A percentile compares a stretch with the other conserved stretches of the same genome.
phyloP scores from a whole-genome alignment of 2,113 vertebrate genomes.

The Uria aalge region DNA sequence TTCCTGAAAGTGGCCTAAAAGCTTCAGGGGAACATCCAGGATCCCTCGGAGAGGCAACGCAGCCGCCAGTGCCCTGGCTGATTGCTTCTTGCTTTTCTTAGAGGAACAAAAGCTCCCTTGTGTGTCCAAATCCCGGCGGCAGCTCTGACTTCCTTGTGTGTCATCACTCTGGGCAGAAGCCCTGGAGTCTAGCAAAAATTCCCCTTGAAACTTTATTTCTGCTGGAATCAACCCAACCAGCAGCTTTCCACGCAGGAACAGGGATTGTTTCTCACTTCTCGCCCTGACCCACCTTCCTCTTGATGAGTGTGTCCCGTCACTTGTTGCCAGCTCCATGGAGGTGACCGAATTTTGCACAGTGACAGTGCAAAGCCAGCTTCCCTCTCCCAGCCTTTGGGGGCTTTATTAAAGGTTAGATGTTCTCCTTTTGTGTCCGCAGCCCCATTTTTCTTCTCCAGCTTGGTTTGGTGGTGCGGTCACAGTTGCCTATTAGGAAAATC shows the following conservation, averaged over 20 bases:
- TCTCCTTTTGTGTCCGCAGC: rapidly evolving
- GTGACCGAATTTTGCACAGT: background rate
- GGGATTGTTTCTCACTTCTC: background rate
- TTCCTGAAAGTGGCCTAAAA: background rate
- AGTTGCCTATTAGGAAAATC: background rate
- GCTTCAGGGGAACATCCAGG: background rate
- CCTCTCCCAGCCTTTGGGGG: background rate
- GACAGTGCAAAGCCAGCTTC: background rate
- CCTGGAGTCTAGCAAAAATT: background rate
- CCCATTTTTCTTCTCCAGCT: background rate
- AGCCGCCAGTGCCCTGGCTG: rapidly evolving
- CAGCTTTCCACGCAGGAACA: rapidly evolving
- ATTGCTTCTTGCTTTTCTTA: background rate
- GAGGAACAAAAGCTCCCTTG: conserved; percentile 14
- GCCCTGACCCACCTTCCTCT: background rate
- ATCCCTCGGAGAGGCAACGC: background rate
- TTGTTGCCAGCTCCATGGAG: background rate
- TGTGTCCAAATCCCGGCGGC: background rate
- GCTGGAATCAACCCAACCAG: background rate
- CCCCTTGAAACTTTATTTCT: background rate
- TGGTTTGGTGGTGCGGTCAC: rapidly evolving
- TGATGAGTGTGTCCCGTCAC: rapidly evolving
- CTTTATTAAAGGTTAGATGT: background rate
- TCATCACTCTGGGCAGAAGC: background rate
- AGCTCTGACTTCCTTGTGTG: background rate